These are phyloP conservation scores for Perca schrenkii DNA, from an alignment of 2,113 vertebrate species.

Conservation along the genomic window DNA sequence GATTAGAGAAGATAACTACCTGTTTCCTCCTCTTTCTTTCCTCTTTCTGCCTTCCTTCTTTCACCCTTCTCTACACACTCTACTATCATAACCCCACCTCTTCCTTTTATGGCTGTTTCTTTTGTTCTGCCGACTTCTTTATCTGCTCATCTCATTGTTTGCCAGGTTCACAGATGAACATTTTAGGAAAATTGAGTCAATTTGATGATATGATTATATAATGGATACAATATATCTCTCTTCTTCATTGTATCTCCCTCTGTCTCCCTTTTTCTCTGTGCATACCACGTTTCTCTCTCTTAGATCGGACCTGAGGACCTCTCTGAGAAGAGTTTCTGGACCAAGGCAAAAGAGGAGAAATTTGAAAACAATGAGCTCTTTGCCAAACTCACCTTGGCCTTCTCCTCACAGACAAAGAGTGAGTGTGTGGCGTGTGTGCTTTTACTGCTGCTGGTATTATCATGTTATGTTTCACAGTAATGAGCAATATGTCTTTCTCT, in stretches of 20 bases:
- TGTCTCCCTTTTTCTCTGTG: background rate
- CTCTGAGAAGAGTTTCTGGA: constrained; percentile 91
- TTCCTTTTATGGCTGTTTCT: constrained; percentile 29
- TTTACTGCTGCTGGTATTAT: constrained; percentile 14
- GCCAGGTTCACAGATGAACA: constrained; percentile 43
- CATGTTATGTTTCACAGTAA: constrained; percentile 51
- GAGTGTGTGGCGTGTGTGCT: constrained; percentile 76
- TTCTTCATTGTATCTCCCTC: constrained; percentile 4
- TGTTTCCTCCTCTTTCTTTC: constrained; percentile 35
- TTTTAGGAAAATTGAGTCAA: constrained; percentile 42
- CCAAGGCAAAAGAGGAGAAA: constrained; percentile 86
- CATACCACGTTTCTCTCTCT: constrained; percentile 4
- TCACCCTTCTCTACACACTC: background rate
- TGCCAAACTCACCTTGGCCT: constrained; percentile 89
- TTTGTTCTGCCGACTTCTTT: constrained; percentile 52
- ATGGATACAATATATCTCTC: constrained; percentile 23
- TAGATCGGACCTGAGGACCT: constrained; percentile 89
- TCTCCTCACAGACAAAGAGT: constrained; percentile 92
- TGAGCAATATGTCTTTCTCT: constrained; percentile 47
- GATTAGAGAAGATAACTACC: constrained; percentile 60
- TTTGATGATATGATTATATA: constrained; percentile 41
- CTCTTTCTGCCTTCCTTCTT: constrained; percentile 45
- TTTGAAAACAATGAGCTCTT: constrained; percentile 93
- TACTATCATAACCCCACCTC: constrained; percentile 32
- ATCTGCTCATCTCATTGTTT: constrained; percentile 54